Percentiles rank a stretch among this genome's conserved stretches.
phyloP scores from a whole-genome alignment of 2,797 vertebrate genomes.

The Rhinichthys osculus region DNA sequence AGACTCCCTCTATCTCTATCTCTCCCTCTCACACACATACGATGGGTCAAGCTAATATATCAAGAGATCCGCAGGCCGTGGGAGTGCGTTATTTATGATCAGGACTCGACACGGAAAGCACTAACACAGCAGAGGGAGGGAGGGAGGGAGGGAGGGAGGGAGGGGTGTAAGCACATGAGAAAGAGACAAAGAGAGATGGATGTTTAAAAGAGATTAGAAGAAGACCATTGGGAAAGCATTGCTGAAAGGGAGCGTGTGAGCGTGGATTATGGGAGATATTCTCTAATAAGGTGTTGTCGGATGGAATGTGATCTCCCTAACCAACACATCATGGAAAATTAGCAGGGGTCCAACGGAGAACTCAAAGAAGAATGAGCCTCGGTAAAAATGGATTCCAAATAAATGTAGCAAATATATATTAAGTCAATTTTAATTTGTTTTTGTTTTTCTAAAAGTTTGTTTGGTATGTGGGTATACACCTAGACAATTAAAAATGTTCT shows the following conservation, averaged over 20 bases:
- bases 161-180: conserved; percentile 40
- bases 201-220: conserved; percentile 41
- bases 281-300: conserved; percentile 27
- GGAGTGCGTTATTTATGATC: conserved; percentile 81
- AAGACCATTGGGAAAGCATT: conserved; percentile 25
- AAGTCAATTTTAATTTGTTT: too few species aligned
- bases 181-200: conserved; percentile 46
- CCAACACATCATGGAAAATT: not conserved
- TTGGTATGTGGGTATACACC: not conserved
- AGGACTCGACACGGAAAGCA: conserved; percentile 72
- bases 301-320: not conserved
- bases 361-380: not conserved
- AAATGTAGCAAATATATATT: not conserved
- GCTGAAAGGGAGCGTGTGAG: conserved; percentile 14
- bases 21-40: conserved; percentile 48
- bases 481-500: too few species aligned
- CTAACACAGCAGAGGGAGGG: conserved; percentile 56
- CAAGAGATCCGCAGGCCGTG: conserved; percentile 69
- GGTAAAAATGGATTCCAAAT: not conserved
- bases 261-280: conserved; percentile 17
- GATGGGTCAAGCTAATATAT: conserved; percentile 74
- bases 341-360: not conserved
- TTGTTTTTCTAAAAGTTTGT: not conserved
- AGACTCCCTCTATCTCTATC: conserved; percentile 39
- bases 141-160: conserved; percentile 35